Percentiles rank a stretch among this genome's conserved stretches.
Conservation (phyloP, 1,140 invertebrate genomes). For the Papilio dardanus region DNA sequence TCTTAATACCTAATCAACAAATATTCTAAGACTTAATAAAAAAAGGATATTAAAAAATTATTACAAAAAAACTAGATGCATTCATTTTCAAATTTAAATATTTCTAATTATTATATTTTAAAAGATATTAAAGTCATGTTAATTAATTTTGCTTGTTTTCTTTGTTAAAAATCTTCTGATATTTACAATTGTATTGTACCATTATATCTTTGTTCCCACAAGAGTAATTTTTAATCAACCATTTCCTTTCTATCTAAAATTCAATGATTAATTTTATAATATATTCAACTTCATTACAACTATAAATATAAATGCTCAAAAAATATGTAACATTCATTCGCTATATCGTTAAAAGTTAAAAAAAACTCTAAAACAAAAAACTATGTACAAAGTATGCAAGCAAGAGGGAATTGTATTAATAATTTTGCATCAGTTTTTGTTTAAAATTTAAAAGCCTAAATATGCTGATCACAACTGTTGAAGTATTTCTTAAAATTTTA, state of each 20-base stretch:
- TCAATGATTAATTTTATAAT: not conserved
- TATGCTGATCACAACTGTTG: too few species aligned
- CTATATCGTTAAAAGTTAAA: not conserved
- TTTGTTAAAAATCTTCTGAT: too few species aligned
- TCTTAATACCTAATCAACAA: not conserved
- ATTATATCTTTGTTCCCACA: conserved; percentile 29
- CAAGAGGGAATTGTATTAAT: not conserved
- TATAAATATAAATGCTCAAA: conserved; percentile 32
- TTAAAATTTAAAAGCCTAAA: not conserved
- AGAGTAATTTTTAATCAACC: conserved; percentile 17
- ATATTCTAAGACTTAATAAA: not conserved
- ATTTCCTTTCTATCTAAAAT: not conserved
- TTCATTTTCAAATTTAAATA: too few species aligned
- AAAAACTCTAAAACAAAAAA: not conserved
- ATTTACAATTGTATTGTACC: conserved; percentile 20
- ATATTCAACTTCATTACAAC: conserved; percentile 1
- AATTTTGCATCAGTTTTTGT: not conserved
- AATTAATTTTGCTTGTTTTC: not conserved
- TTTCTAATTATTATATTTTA: too few species aligned
- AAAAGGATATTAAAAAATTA: not conserved
- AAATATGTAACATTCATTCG: conserved; percentile 25
- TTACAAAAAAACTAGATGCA: too few species aligned
- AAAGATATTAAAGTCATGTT: not conserved
- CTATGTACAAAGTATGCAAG: not conserved
- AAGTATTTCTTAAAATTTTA: too few species aligned